These are phyloP conservation scores for Hesperophylax magnus DNA, from an alignment of 1,140 invertebrate genomes.

Conservation along the genomic window DNA sequence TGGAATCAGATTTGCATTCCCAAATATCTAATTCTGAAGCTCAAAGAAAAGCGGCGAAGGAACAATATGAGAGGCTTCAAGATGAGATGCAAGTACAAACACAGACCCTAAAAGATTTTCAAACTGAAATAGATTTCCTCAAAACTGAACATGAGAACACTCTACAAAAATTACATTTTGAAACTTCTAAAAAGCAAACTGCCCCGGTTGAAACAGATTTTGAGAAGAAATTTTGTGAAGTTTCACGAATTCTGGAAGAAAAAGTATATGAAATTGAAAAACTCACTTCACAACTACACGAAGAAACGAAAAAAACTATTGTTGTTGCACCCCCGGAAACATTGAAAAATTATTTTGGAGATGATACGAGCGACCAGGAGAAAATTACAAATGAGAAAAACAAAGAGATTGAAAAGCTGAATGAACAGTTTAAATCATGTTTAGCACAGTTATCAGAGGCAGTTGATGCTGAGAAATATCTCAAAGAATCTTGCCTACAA, in stretches of 20 bases:
- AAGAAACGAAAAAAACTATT: slow-evolving; percentile 39
- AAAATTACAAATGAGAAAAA: slow-evolving; percentile 45
- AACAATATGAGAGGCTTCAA: slow-evolving; percentile 70
- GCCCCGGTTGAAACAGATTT: background rate
- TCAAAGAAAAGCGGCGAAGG: slow-evolving; percentile 71
- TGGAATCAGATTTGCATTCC: slow-evolving; percentile 74
- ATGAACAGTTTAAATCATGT: slow-evolving; percentile 41
- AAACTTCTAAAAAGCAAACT: background rate
- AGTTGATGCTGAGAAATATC: slow-evolving; percentile 42
- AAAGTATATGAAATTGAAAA: slow-evolving; percentile 61
- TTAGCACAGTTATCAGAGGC: slow-evolving; percentile 46
- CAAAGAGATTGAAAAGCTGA: slow-evolving; percentile 43
- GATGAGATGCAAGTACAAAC: slow-evolving; percentile 69
- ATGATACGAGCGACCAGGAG: background rate
- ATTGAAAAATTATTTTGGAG: slow-evolving; percentile 26
- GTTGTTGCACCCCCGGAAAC: background rate
- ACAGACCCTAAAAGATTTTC: slow-evolving; percentile 61
- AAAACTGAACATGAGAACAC: slow-evolving; percentile 62
- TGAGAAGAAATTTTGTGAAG: slow-evolving; percentile 20
- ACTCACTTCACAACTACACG: slow-evolving; percentile 57
- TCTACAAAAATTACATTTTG: slow-evolving; percentile 27
- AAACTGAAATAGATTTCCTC: slow-evolving; percentile 59
- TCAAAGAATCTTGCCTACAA: slow-evolving; percentile 17
- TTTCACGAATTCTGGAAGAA: slow-evolving; percentile 58
- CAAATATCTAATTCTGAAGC: slow-evolving; percentile 73